Evolutionary conservation across 2,113 vertebrate genomes (phyloP), one percentile per base, ranked within the genome.

Genomic region (Heterochromis multidens): DNA sequence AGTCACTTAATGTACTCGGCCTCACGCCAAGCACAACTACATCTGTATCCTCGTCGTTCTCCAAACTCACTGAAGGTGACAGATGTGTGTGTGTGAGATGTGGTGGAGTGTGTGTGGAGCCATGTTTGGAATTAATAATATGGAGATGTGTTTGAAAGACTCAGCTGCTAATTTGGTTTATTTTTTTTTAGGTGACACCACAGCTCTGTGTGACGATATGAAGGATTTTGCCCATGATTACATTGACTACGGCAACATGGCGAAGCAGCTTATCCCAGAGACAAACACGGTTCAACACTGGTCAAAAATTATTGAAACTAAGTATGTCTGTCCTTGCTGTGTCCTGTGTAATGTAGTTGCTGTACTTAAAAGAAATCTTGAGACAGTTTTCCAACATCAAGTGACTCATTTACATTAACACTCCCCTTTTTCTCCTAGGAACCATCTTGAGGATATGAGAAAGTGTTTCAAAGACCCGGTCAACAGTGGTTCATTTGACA

Each of bases 271-370:
- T 63, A 94, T 96, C 85, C 96, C 96, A 0, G 94, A 95, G 61
- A 95, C 88, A 1, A 97, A 97, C 63, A 96, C 95, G 16, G 95
- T 97, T n/a, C 96, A 97, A 60, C 96, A 97, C 91, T 97, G 96
- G 96, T 97, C 96, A 84, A 97, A 97, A 90, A 95, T 97, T 14
- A 97, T 97, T 62, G 96, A 97, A 89, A 96, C 96, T 3, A 96
- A 95, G 96, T 97, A 94, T 2, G 85, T 27, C 4, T 76, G 29
- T 57, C 3, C 5, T 59, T 31, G 56, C 25, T 52, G 2, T 49
- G 0, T 14, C 17, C 2, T 54, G 6, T 74, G 21, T 74, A 74
- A 54, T 4, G 0, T 31, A 12, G 46, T 31, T 54, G 29, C 67
- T 31, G 43, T 52, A 46, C 43, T 49, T 72, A 52, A 52, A 54